Evolutionary conservation across 2,888 invertebrate species (phyloP), one percentile per base, ranked within the genome.

Genomic region (Unio delphinus): DNA sequence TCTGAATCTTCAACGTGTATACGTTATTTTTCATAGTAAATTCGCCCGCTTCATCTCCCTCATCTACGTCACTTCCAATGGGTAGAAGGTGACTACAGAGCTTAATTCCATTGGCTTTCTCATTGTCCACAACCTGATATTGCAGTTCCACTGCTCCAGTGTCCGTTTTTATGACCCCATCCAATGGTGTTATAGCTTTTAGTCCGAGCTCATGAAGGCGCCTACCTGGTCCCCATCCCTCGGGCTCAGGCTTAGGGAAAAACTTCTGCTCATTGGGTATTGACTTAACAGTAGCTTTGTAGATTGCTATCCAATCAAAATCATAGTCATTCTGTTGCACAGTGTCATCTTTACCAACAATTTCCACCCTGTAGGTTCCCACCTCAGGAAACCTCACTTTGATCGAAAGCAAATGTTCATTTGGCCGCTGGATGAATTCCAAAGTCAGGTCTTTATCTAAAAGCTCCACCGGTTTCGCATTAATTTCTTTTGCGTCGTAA

Each of bases 151-250:
- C 58, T 20, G 68, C 68, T 8, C 81, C 80, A 15, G 77, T 74
- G 45, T 73, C 45, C 68, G 72, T 70, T 59, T 75, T 70, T n/a
- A 77, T 77, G 2, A 74, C 69, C 11, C 73, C 76, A 28, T 72
- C 73, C 18, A 69, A 65, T 55, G 79, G 78, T 15, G 69, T 74
- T 0, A 74, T 64, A 3, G 77, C 72, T 4, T 60, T 73, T 11
- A 83, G 63, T 18, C 81, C 80, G 23, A 80, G 69, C 28, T 80
- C 80, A 28, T 75, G 68, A 20, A 78, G 63, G 23, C 73, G 61
- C 34, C 65, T 73, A 3, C 83, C 83, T 4, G 86, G 86, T 0
- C 88, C 88, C 88, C 88, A 88, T 2, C 88, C 88, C 5, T 82
- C 83, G 0, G 80, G 81, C 18, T 86, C 86, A 17, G 74, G 67